Evolutionary conservation across 2,113 vertebrate genomes (phyloP), one percentile per base, ranked within the genome.

Genomic region (Gambusia holbrooki): DNA sequence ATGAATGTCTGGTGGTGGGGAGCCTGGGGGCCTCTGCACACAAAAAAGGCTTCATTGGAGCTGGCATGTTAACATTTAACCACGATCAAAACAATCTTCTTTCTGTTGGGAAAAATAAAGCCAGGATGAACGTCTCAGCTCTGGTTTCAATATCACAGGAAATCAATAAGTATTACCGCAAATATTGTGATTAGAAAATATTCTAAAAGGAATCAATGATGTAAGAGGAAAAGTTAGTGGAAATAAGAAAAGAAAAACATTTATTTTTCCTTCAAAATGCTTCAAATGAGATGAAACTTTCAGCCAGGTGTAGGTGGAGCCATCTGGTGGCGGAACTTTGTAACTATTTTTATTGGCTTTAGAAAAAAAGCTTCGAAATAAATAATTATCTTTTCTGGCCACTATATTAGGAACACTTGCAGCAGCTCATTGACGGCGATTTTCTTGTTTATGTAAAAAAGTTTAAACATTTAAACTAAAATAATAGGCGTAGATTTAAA

Each of bases 281-380:
- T 42, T 1, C 25, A 54, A 54, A 54, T 6, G 48, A 54, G 48
- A 54, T 22, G 48, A 54, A 54, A 54, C 1, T 51, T 51, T 4
- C 15, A 8, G 22, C 0, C 15, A 71, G 60, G 65, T 74, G 82
- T 71, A 63, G 64, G 81, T 74, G 51, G 61, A 71, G 89, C 84
- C 90, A 89, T 73, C 88, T 83, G 65, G 86, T 88, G 90, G 89
- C 25, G 30, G 29, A 5, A 64, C 17, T 63, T 2, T 51, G 71
- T 63, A 1, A 88, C 80, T 79, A 40, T 48, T 48, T 15, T 42
- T 42, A 14, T 42, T 42, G 4, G 12, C 1, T 48, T 48, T 48
- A 48, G 45, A 19, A 58, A n/a, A 51, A 25, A n/a, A 58, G 19
- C 51, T 9, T n/a, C 3, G 11, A 58, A 58, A 10, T 25, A 58